Percentiles rank a stretch among this genome's conserved stretches.
Conservation (phyloP, 2,113 vertebrate genomes). For the Columba livia region DNA sequence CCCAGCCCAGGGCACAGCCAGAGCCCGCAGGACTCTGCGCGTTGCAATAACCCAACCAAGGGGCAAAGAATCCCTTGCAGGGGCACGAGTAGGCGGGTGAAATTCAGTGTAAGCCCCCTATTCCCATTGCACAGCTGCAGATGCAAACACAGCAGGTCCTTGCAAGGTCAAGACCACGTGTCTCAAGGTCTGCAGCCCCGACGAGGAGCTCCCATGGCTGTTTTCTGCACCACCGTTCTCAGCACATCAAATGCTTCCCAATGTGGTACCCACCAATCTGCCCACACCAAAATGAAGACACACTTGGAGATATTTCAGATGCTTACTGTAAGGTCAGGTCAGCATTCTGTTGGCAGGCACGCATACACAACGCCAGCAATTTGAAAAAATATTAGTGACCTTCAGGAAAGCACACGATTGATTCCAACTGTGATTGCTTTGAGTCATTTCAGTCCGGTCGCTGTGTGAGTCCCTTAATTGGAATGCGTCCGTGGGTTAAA, state of each 20-base stretch:
- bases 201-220: neutral
- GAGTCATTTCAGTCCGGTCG: neutral
- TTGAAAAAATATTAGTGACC: neutral
- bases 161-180: neutral
- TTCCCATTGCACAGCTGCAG: neutral
- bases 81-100: neutral
- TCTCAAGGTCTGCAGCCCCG: neutral
- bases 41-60: neutral
- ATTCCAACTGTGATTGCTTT: neutral
- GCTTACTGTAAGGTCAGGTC: neutral
- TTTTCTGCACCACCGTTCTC: neutral
- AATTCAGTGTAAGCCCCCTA: rapidly evolving
- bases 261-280: rapidly evolving
- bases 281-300: rapidly evolving
- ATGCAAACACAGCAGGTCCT: neutral
- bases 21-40: rapidly evolving
- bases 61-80: neutral
- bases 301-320: neutral
- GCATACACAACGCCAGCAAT: rapidly evolving
- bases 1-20: neutral
- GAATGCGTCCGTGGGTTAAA: neutral
- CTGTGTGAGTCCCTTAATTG: conserved; percentile 31
- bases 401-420: neutral
- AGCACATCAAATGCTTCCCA: rapidly evolving
- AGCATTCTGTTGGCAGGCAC: neutral